Conservation (phyloP, 2,113 vertebrate species). For the Tachysurus vachellii region DNA sequence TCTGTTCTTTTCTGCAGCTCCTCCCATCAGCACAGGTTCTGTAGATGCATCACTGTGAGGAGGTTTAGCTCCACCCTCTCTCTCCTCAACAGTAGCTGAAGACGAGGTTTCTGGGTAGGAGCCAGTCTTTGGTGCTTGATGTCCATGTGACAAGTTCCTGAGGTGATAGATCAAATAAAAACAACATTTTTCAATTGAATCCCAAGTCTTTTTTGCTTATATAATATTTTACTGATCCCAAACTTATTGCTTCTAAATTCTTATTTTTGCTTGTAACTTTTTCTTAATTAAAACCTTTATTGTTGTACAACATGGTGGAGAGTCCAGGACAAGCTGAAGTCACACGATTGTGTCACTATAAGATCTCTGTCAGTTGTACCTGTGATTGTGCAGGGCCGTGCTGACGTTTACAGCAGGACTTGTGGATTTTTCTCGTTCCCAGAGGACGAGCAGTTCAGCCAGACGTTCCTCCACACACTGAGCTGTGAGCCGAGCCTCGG, state of each 20-base stretch:
- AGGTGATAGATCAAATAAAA: neutral
- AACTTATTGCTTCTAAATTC: neutral
- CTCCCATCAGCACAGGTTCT: constrained; percentile 63
- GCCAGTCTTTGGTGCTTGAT: constrained; percentile 80
- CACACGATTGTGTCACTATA: neutral
- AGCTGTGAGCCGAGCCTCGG: constrained; percentile 91
- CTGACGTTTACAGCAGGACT: constrained; percentile 86
- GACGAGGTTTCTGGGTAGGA: constrained; percentile 85
- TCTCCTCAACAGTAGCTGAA: constrained; percentile 85
- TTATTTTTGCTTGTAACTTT: neutral
- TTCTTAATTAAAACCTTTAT: neutral
- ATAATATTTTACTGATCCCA: neutral
- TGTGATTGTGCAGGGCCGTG: constrained; percentile 82
- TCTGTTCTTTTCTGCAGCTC: constrained; percentile 81
- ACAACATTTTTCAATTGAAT: neutral
- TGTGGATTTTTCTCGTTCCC: constrained; percentile 86
- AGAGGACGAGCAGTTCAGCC: constrained; percentile 89
- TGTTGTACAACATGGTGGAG: neutral
- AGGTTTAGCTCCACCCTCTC: constrained; percentile 85
- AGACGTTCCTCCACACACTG: constrained; percentile 95
- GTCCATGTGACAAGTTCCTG: constrained; percentile 86
- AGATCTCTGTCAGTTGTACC: constrained; percentile 56
- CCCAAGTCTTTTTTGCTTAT: neutral
- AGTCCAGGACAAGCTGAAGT: neutral
- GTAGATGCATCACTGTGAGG: constrained; percentile 78